phyloP scores from a whole-genome alignment of 2,113 vertebrate genomes.

The Oryzias melastigma region DNA sequence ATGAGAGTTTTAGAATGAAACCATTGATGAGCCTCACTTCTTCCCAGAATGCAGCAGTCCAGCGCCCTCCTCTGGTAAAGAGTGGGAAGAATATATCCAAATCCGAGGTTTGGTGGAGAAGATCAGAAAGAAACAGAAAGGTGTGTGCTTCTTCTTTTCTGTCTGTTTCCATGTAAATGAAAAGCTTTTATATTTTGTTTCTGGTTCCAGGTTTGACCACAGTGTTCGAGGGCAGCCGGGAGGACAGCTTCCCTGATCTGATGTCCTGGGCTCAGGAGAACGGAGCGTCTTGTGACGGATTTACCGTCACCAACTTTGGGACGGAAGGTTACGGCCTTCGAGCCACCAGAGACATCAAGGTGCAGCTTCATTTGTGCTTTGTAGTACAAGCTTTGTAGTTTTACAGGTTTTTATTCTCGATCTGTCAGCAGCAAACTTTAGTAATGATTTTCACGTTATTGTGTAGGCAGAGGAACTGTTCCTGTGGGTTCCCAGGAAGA shows the following conservation, averaged over 20 bases:
- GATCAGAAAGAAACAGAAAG: slow-evolving; percentile 97
- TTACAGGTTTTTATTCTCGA: too few relatives aligned
- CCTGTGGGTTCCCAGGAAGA: slow-evolving; percentile 95
- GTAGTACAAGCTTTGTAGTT: not conserved
- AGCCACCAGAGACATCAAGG: slow-evolving; percentile 94
- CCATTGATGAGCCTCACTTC: not conserved
- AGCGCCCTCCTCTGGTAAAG: slow-evolving; percentile 87
- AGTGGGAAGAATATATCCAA: slow-evolving; percentile 96
- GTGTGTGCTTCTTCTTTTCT: slow-evolving; percentile 60
- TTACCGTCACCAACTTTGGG: slow-evolving; percentile 87
- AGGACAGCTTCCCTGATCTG: slow-evolving; percentile 89
- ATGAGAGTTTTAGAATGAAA: not conserved
- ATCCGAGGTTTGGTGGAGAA: slow-evolving; percentile 92
- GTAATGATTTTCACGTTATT: slow-evolving; percentile 14
- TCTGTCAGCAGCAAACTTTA: too few relatives aligned
- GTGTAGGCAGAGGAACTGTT: slow-evolving; percentile 94
- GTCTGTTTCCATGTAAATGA: too few relatives aligned
- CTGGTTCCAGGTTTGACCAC: slow-evolving; percentile 85
- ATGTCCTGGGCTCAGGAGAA: slow-evolving; percentile 90
- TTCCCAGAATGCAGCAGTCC: slow-evolving; percentile 89
- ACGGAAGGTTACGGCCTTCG: slow-evolving; percentile 91
- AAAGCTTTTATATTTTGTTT: not conserved
- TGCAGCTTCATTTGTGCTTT: not conserved
- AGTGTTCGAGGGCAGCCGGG: slow-evolving; percentile 90
- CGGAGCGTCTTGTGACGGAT: slow-evolving; percentile 88